Conservation (phyloP, 2,113 vertebrate species). For the Actinemys pallida region DNA sequence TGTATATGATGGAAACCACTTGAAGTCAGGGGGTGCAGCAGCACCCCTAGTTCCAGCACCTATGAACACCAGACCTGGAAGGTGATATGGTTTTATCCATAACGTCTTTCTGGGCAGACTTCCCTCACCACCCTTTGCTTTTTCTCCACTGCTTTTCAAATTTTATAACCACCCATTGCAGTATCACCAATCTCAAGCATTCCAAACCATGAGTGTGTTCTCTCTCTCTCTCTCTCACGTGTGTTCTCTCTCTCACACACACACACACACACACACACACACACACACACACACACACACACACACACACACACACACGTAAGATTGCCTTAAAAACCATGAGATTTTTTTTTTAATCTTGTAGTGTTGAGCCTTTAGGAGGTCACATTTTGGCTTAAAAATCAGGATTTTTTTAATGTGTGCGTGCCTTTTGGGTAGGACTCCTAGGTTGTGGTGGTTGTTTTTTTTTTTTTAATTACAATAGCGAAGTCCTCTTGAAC, state of each 20-base stretch:
- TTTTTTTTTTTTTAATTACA: background rate
- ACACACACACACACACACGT: background rate
- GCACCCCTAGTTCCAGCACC: too few relatives aligned
- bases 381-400: background rate
- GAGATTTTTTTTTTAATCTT: background rate
- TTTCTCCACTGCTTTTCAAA: background rate
- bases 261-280: background rate
- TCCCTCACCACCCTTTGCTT: background rate
- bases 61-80: background rate
- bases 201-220: background rate
- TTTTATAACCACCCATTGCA: background rate
- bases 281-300: too few relatives aligned
- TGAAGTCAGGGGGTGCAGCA: too few relatives aligned
- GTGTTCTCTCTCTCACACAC: too few relatives aligned
- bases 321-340: background rate
- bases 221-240: background rate
- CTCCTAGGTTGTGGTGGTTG: background rate
- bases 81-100: background rate
- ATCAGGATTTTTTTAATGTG: background rate
- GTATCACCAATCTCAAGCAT: background rate
- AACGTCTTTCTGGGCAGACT: background rate
- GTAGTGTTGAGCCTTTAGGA: accelerated
- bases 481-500: background rate
- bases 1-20: too few relatives aligned
- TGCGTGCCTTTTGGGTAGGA: background rate